A percentile compares a stretch with the other conserved stretches of the same genome.
Conservation (phyloP, 2,113 vertebrate genomes). For the Phrynosoma blainvillii region DNA sequence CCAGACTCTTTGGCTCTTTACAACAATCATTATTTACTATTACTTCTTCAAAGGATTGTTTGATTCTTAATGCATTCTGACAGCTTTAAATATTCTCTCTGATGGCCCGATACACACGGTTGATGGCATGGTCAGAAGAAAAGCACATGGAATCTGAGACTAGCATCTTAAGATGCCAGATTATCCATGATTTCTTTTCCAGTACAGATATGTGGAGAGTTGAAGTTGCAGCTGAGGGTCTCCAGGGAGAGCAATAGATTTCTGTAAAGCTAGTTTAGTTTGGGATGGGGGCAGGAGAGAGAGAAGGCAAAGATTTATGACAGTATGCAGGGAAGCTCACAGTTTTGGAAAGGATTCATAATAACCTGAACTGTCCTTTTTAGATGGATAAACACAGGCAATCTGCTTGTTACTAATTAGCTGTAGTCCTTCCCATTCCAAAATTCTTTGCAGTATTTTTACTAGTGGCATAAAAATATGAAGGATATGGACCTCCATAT, state of each 20-base stretch:
- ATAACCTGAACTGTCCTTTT: background rate
- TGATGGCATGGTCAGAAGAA: slow-evolving; percentile 58
- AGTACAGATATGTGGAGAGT: background rate
- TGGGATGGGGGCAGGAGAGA: too few relatives aligned
- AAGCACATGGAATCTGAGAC: slow-evolving; percentile 38
- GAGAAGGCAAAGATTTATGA: background rate
- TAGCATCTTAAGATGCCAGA: background rate
- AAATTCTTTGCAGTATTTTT: background rate
- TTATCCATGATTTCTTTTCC: background rate
- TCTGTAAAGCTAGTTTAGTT: background rate
- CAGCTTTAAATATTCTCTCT: slow-evolving; percentile 59
- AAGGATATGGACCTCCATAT: background rate
- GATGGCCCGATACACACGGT: slow-evolving; percentile 46
- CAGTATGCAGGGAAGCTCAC: background rate
- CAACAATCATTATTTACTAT: slow-evolving; percentile 55
- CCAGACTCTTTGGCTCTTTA: slow-evolving; percentile 41
- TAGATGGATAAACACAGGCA: background rate
- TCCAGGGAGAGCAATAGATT: background rate
- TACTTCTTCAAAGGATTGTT: slow-evolving; percentile 52
- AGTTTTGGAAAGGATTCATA: background rate
- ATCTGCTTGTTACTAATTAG: background rate
- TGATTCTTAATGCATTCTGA: slow-evolving; percentile 56
- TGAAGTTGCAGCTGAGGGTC: background rate
- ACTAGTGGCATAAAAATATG: background rate
- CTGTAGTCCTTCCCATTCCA: background rate